Percentiles rank a stretch among this genome's conserved stretches.
Evolutionary conservation across 1,140 invertebrate genomes (phyloP).

Genomic region (Elysia chlorotica): DNA sequence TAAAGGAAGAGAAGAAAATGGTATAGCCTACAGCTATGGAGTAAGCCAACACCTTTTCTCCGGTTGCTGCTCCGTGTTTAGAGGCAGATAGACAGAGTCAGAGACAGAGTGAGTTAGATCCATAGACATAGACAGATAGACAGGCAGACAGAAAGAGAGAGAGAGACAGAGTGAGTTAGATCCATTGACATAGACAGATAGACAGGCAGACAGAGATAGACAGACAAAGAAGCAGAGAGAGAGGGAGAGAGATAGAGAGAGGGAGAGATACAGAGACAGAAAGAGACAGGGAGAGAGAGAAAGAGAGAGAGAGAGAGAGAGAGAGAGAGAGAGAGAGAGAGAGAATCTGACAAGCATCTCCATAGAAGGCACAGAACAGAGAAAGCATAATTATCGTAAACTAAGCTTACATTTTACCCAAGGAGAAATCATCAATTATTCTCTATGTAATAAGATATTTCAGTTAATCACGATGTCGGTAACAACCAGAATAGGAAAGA

Average conservation of each 20-base stretch:
- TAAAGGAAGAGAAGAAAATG: not conserved
- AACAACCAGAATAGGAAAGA: too few species aligned
- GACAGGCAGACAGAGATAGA: not conserved
- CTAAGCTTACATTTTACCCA: not conserved
- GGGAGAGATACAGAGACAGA: not conserved
- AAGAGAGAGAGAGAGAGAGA: not conserved
- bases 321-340: not conserved
- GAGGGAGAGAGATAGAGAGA: constrained; percentile 7
- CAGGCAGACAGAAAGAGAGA: not conserved
- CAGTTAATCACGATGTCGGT: too few species aligned
- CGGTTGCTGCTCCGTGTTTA: not conserved
- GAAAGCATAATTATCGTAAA: not conserved
- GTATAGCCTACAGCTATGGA: not conserved
- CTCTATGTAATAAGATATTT: too few species aligned
- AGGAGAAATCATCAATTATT: not conserved
- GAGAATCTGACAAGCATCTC: not conserved
- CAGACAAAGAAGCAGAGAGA: not conserved
- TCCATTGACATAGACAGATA: not conserved
- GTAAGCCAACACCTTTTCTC: not conserved
- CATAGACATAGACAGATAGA: not conserved
- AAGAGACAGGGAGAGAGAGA: not conserved
- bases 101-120: not conserved
- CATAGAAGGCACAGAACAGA: not conserved
- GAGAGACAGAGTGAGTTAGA: not conserved
- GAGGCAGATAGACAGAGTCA: not conserved